These are phyloP conservation scores for Trichechus manatus DNA, from an alignment of 2,113 vertebrate species.

Conservation along the genomic window DNA sequence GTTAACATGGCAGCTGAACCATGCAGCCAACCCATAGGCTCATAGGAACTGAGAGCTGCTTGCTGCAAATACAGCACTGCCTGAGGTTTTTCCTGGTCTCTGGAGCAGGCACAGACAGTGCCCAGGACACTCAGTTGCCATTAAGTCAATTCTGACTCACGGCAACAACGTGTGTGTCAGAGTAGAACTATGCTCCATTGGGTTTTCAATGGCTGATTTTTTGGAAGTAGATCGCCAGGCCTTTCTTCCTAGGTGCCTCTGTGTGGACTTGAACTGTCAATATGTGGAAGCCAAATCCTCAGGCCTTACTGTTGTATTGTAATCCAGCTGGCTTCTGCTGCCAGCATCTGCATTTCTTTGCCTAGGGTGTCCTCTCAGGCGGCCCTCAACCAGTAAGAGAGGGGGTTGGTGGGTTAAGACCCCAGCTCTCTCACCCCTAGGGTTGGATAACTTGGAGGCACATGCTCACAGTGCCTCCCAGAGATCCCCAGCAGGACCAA, in stretches of 20 bases:
- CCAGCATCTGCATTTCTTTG: no score
- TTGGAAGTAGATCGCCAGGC: no score
- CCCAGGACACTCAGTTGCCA: neutral
- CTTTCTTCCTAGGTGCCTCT: no score
- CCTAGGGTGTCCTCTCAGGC: neutral
- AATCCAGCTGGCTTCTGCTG: neutral
- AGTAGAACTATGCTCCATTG: no score
- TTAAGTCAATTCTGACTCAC: no score
- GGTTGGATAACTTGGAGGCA: neutral
- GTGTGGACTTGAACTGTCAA: no score
- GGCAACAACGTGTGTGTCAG: no score
- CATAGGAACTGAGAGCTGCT: neutral
- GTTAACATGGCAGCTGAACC: neutral
- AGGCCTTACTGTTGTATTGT: neutral
- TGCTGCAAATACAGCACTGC: neutral
- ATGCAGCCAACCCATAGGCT: neutral
- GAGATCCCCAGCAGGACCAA: neutral
- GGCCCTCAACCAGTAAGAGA: neutral
- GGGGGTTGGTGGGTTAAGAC: neutral
- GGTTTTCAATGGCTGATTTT: no score
- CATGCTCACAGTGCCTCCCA: rapidly evolving
- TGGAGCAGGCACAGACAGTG: neutral
- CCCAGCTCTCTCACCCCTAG: neutral
- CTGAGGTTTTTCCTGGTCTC: neutral
- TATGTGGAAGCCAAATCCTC: neutral